phyloP scores from a whole-genome alignment of 2,888 invertebrate species.

The Automeris io region DNA sequence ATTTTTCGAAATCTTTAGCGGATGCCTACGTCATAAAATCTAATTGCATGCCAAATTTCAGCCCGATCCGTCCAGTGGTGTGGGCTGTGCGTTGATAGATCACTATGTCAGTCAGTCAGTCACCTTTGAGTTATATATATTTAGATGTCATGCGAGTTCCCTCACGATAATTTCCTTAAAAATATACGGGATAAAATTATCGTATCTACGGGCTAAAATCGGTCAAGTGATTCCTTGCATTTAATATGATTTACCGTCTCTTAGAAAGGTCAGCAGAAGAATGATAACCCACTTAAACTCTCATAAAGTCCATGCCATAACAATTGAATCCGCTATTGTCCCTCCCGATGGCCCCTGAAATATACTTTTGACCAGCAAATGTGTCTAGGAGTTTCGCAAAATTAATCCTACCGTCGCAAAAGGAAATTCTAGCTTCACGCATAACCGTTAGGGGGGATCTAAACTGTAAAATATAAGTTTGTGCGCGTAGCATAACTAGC shows the following conservation, averaged over 20 bases:
- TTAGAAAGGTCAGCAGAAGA: constrained; percentile 4
- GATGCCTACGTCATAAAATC: too few relatives aligned
- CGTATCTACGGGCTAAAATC: too few relatives aligned
- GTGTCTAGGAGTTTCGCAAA: constrained; percentile 9
- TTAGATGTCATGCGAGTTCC: too few relatives aligned
- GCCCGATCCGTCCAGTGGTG: too few relatives aligned
- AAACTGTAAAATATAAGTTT: neutral
- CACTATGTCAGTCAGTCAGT: too few relatives aligned
- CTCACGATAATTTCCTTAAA: too few relatives aligned
- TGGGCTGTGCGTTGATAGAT: too few relatives aligned
- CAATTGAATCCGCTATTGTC: constrained; percentile 34
- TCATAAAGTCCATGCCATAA: constrained; percentile 17
- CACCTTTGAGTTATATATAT: too few relatives aligned
- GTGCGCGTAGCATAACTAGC: neutral
- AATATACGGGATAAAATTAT: too few relatives aligned
- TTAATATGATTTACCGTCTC: neutral
- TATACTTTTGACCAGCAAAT: constrained; percentile 22
- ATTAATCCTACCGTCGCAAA: constrained; percentile 4
- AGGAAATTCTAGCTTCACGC: neutral
- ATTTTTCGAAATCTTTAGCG: too few relatives aligned
- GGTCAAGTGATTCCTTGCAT: neutral
- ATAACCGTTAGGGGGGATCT: neutral
- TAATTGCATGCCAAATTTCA: too few relatives aligned
- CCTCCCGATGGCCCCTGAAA: constrained; percentile 33
- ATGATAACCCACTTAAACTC: constrained; percentile 5